A percentile compares a stretch with the other conserved stretches of the same genome.
phyloP scores from a whole-genome alignment of 2,888 invertebrate species.

The Margaritifera margaritifera region DNA sequence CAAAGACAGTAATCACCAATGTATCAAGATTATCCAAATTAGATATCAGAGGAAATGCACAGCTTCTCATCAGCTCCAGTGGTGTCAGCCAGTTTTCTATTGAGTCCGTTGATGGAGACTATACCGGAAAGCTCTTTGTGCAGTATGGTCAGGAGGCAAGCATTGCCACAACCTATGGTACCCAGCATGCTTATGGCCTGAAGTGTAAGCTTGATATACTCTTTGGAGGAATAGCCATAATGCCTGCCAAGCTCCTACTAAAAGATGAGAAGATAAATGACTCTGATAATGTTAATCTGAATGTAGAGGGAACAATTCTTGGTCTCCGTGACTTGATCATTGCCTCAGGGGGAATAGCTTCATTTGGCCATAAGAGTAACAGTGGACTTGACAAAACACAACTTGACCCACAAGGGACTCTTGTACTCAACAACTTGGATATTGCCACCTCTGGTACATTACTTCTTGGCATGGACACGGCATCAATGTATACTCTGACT shows the following conservation, averaged over 20 bases:
- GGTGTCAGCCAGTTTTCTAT: constrained; percentile 15
- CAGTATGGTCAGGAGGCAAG: constrained; percentile 29
- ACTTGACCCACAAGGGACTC: constrained; percentile 31
- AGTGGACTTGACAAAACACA: constrained; percentile 30
- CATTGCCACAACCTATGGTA: constrained; percentile 53
- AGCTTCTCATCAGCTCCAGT: constrained; percentile 20
- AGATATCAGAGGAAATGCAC: constrained; percentile 27
- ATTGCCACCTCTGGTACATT: constrained; percentile 49
- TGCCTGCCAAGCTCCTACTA: constrained; percentile 50
- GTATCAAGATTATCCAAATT: constrained; percentile 24
- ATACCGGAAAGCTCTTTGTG: constrained; percentile 38
- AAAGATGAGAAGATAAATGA: constrained; percentile 32
- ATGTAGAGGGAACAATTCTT: constrained; percentile 43
- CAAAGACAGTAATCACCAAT: constrained; percentile 21
- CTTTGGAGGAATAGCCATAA: constrained; percentile 22
- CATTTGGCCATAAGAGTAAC: constrained; percentile 34
- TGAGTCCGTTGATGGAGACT: constrained; percentile 44
- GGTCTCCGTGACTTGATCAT: constrained; percentile 49
- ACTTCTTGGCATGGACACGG: constrained; percentile 34
- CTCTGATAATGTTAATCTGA: constrained; percentile 33
- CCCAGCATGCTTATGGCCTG: constrained; percentile 45
- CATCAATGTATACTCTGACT: constrained; percentile 30
- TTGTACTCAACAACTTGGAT: constrained; percentile 42
- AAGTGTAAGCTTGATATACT: constrained; percentile 41
- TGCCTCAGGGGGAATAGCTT: constrained; percentile 39